Conservation (phyloP, 2,797 vertebrate genomes). For the Thamnophis elegans region DNA sequence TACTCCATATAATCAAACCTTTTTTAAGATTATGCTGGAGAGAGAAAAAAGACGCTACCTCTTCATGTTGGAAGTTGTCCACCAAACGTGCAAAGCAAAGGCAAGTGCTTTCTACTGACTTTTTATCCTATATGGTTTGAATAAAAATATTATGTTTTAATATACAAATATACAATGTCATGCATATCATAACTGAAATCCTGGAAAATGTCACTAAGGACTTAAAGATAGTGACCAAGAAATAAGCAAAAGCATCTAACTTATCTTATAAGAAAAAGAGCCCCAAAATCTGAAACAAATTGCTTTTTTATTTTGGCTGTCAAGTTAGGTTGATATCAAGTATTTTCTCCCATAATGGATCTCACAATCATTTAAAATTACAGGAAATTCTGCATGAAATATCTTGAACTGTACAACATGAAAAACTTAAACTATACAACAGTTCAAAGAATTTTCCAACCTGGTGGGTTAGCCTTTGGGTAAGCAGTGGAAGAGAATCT, state of each 20-base stretch:
- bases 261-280: not conserved
- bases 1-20: not conserved
- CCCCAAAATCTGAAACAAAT: not conserved
- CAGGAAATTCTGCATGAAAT: not conserved
- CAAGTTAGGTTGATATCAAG: not conserved
- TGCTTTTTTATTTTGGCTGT: not conserved
- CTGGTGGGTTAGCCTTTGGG: slow-evolving; percentile 98
- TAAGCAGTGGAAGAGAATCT: slow-evolving; percentile 95
- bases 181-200: not conserved
- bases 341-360: not conserved
- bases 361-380: not conserved
- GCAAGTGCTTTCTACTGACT: slow-evolving; percentile 99
- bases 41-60: slow-evolving; percentile 73
- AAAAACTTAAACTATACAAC: not conserved
- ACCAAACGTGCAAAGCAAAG: slow-evolving; percentile 98
- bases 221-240: not conserved
- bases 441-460: slow-evolving; percentile 67
- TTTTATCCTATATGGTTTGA: slow-evolving; percentile 87
- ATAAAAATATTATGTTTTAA: slow-evolving; percentile 12
- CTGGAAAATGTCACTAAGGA: not conserved
- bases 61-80: slow-evolving; percentile 99
- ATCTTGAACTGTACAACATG: not conserved
- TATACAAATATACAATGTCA: slow-evolving; percentile 4
- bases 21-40: not conserved
- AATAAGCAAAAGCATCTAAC: not conserved